phyloP scores from a whole-genome alignment of 2,888 invertebrate genomes.

The Oscheius sp. region DNA sequence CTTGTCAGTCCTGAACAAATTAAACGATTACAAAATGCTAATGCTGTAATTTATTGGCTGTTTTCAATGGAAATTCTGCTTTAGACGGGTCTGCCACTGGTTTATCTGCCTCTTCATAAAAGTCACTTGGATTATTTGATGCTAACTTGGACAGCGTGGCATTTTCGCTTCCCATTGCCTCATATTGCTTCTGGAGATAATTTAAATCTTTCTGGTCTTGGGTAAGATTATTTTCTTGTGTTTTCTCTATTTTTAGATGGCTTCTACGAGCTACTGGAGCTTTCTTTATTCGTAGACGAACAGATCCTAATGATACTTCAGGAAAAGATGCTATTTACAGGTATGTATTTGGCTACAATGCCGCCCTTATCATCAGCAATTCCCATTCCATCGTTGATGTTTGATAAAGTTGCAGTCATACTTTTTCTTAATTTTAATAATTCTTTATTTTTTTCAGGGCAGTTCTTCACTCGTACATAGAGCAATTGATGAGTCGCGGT shows the following conservation, averaged over 20 bases:
- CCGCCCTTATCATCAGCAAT: too few species aligned
- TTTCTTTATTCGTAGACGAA: constrained; percentile 90
- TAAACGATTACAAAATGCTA: constrained; percentile 56
- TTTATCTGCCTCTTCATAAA: constrained; percentile 87
- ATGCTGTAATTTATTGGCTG: constrained; percentile 54
- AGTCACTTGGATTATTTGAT: constrained; percentile 96
- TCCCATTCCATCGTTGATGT: too few species aligned
- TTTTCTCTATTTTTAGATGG: constrained; percentile 77
- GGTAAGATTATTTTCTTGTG: constrained; percentile 77
- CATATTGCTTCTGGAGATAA: constrained; percentile 95
- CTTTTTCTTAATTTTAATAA: too few species aligned
- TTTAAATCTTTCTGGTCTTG: constrained; percentile 90
- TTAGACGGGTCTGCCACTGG: constrained; percentile 80
- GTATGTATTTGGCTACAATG: constrained; percentile 32
- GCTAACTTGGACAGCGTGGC: constrained; percentile 88
- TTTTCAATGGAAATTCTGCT: too few species aligned
- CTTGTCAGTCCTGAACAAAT: constrained; percentile 64
- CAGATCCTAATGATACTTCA: constrained; percentile 80
- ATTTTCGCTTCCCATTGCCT: constrained; percentile 86
- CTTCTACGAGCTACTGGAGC: constrained; percentile 92
- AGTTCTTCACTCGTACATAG: constrained; percentile 79
- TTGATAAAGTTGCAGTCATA: too few species aligned
- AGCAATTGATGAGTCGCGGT: constrained; percentile 82
- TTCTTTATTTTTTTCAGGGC: constrained; percentile 75
- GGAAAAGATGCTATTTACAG: constrained; percentile 56